These are phyloP conservation scores for Myotis findleyi DNA, from an alignment of 2,797 vertebrate species.

Conservation along the genomic window DNA sequence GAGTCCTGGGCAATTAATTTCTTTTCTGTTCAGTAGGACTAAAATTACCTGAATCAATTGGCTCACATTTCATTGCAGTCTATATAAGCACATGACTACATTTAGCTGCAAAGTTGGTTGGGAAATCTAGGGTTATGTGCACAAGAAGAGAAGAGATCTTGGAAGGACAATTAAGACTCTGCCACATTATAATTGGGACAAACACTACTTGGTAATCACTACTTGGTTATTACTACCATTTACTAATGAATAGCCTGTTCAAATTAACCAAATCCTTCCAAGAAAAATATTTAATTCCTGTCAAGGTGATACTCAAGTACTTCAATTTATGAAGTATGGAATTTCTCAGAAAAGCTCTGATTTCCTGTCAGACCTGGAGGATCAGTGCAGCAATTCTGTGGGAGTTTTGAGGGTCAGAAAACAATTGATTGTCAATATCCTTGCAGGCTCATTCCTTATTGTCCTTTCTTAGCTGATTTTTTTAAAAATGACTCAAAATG, in stretches of 20 bases:
- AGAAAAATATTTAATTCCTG: constrained; percentile 62
- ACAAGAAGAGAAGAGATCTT: constrained; percentile 27
- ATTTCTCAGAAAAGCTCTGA: constrained; percentile 52
- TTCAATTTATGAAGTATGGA: constrained; percentile 37
- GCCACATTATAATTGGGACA: not conserved
- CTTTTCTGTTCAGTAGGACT: not conserved
- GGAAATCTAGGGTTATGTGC: not conserved
- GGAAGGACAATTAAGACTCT: constrained; percentile 3
- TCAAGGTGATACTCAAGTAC: constrained; percentile 19
- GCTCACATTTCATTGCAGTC: not conserved
- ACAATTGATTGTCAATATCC: not conserved
- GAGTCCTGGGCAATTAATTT: not conserved
- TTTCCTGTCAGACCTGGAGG: constrained; percentile 16
- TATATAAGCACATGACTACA: not conserved
- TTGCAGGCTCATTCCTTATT: not conserved
- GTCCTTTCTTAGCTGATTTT: constrained; percentile 10
- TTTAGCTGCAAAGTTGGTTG: not conserved
- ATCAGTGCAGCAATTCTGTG: not conserved
- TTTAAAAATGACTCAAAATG: not conserved
- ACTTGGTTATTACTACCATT: constrained; percentile 23
- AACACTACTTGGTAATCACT: not conserved
- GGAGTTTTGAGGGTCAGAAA: not conserved
- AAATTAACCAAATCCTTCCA: constrained; percentile 50
- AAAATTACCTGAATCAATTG: not conserved
- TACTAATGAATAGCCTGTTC: constrained; percentile 31